Conservation (phyloP, 2,797 vertebrate species). For the Sciaenops ocellatus region DNA sequence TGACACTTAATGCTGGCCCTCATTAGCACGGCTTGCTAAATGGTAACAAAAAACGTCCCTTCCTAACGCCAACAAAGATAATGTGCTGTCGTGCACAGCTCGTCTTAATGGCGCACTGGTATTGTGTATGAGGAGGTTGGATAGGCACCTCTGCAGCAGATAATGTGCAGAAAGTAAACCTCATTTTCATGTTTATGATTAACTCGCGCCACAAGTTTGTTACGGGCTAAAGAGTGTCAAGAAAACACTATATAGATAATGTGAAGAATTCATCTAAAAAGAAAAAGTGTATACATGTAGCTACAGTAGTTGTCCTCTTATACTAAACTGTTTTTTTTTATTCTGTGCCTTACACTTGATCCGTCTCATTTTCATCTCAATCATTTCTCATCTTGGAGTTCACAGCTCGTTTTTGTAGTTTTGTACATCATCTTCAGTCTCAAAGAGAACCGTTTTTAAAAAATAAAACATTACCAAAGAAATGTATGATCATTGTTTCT, state of each 20-base stretch:
- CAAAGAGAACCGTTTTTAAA: constrained; percentile 37
- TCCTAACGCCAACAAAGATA: constrained; percentile 69
- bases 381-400: constrained; percentile 41
- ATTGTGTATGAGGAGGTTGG: constrained; percentile 73
- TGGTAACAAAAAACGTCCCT: constrained; percentile 55
- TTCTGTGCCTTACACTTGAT: constrained; percentile 69
- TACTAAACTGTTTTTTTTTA: constrained; percentile 53
- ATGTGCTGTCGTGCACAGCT: constrained; percentile 67
- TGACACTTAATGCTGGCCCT: constrained; percentile 74
- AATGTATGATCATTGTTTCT: background rate
- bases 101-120: constrained; percentile 57
- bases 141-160: constrained; percentile 81
- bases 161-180: constrained; percentile 78
- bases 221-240: constrained; percentile 64
- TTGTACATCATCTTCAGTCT: constrained; percentile 73
- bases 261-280: constrained; percentile 86
- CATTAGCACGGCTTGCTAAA: constrained; percentile 77
- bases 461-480: constrained; percentile 71
- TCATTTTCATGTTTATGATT: constrained; percentile 81
- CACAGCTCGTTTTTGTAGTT: constrained; percentile 68
- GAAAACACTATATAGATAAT: constrained; percentile 84
- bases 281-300: constrained; percentile 58
- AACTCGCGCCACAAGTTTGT: constrained; percentile 65
- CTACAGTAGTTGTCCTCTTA: constrained; percentile 66
- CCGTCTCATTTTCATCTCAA: constrained; percentile 37